Conservation (phyloP, 2,888 invertebrate genomes). For the Mongoloraphidia duomilia region DNA sequence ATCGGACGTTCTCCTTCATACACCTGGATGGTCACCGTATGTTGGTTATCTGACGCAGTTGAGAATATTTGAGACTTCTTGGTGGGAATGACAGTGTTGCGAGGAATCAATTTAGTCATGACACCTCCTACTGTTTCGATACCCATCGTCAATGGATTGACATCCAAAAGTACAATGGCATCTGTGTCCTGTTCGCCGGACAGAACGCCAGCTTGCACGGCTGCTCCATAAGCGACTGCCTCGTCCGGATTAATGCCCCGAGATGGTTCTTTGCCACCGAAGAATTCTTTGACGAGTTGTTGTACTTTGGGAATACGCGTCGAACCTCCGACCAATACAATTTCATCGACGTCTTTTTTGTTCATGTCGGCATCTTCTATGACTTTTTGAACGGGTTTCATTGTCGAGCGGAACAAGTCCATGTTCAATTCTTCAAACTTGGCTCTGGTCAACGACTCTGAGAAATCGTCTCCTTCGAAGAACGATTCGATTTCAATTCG, state of each 20-base stretch:
- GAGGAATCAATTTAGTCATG: slow-evolving; percentile 95
- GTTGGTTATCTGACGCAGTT: slow-evolving; percentile 97
- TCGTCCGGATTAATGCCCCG: slow-evolving; percentile 98
- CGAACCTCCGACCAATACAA: slow-evolving; percentile 96
- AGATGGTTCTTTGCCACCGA: slow-evolving; percentile 95
- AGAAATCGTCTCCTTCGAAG: slow-evolving; percentile 97
- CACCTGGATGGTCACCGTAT: slow-evolving; percentile 96
- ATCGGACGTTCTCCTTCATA: slow-evolving; percentile 99
- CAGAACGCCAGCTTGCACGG: slow-evolving; percentile 96
- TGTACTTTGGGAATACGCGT: slow-evolving; percentile 98
- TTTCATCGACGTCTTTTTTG: slow-evolving; percentile 96
- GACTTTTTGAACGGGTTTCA: slow-evolving; percentile 91
- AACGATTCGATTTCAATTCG: slow-evolving; percentile 98
- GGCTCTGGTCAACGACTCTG: slow-evolving; percentile 92
- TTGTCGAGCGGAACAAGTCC: slow-evolving; percentile 78
- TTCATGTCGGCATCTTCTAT: slow-evolving; percentile 98
- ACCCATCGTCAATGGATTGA: slow-evolving; percentile 97
- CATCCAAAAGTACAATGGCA: slow-evolving; percentile 91
- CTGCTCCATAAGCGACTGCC: slow-evolving; percentile 96
- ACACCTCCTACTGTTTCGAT: slow-evolving; percentile 99
- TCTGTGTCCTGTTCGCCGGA: slow-evolving; percentile 96
- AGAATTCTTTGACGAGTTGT: slow-evolving; percentile 84
- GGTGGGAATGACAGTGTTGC: slow-evolving; percentile 98
- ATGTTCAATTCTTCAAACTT: slow-evolving; percentile 98
- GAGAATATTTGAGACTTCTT: slow-evolving; percentile 99